Conservation (phyloP, 2,113 vertebrate species). For the Dryoscopus gambensis region DNA sequence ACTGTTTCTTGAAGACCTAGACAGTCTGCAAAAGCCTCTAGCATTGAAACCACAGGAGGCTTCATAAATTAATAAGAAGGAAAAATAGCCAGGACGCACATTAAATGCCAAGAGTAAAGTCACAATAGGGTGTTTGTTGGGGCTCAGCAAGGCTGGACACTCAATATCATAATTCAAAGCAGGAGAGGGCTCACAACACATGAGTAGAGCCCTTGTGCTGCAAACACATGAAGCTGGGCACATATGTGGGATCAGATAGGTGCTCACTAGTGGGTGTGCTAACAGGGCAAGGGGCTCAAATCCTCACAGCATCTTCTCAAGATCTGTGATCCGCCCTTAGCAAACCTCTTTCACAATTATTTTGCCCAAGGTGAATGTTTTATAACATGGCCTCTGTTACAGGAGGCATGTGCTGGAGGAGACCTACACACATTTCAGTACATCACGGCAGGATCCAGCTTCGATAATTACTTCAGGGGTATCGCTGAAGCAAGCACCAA, state of each 20-base stretch:
- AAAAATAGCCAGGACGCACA: neutral
- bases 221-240: neutral
- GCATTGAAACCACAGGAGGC: neutral
- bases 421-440: neutral
- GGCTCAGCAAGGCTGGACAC: neutral
- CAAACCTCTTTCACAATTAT: neutral
- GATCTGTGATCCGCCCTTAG: neutral
- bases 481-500: accelerated
- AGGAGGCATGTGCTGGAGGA: neutral
- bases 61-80: neutral
- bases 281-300: neutral
- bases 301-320: neutral
- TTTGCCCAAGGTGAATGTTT: neutral
- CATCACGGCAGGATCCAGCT: neutral
- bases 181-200: neutral
- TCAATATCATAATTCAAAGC: neutral
- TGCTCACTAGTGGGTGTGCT: neutral
- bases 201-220: neutral
- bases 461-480: neutral
- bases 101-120: neutral
- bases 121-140: neutral
- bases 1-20: neutral
- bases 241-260: neutral
- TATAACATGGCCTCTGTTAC: neutral
- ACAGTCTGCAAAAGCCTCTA: neutral